Conservation (phyloP, 1,140 invertebrate species). For the Papilio machaon region DNA sequence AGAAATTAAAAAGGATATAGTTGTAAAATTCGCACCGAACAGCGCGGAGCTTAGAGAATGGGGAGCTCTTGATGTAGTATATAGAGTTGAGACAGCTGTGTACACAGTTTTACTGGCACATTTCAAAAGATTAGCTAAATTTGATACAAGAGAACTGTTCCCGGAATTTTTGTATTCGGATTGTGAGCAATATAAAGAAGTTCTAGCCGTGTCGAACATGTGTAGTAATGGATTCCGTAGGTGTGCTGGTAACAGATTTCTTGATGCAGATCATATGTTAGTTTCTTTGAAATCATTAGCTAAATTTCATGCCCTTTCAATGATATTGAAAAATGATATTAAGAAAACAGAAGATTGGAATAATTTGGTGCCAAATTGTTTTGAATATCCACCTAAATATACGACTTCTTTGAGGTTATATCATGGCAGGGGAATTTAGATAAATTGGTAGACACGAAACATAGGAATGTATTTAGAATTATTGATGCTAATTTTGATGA, state of each 20-base stretch:
- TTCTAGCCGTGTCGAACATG: slow-evolving; percentile 46
- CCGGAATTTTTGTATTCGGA: slow-evolving; percentile 45
- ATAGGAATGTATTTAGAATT: slow-evolving; percentile 36
- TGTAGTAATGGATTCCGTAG: slow-evolving; percentile 40
- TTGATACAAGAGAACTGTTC: slow-evolving; percentile 43
- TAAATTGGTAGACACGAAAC: slow-evolving; percentile 44
- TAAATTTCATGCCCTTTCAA: slow-evolving; percentile 48
- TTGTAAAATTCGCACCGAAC: slow-evolving; percentile 45
- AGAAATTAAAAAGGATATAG: slow-evolving; percentile 36
- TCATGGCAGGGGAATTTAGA: slow-evolving; percentile 37
- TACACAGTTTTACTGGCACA: slow-evolving; percentile 43
- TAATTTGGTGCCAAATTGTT: slow-evolving; percentile 38
- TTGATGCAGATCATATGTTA: slow-evolving; percentile 46
- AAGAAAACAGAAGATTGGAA: slow-evolving; percentile 17
- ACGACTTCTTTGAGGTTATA: slow-evolving; percentile 29
- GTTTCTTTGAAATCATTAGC: slow-evolving; percentile 42
- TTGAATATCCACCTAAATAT: slow-evolving; percentile 37
- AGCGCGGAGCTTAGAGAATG: slow-evolving; percentile 25
- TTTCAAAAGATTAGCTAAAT: slow-evolving; percentile 36
- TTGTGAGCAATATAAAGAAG: slow-evolving; percentile 38
- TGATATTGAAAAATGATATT: slow-evolving; percentile 41
- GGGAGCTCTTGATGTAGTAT: slow-evolving; percentile 37
- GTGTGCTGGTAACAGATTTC: slow-evolving; percentile 38
- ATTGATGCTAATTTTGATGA: slow-evolving; percentile 39
- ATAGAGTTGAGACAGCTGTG: slow-evolving; percentile 42